phyloP scores from a whole-genome alignment of 1,140 invertebrate species.

The Dryas iulia region DNA sequence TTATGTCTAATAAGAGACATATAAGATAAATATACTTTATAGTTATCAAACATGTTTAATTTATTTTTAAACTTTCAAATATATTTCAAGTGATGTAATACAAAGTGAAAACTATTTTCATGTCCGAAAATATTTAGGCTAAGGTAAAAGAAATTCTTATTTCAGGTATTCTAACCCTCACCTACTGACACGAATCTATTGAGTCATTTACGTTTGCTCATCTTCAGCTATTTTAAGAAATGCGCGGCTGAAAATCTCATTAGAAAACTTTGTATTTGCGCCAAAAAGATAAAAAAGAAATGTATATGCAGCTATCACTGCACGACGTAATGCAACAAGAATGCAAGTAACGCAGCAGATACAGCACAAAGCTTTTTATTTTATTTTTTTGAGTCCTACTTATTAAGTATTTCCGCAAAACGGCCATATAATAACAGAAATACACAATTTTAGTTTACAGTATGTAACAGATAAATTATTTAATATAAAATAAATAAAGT shows the following conservation, averaged over 20 bases:
- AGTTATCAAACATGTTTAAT: not conserved
- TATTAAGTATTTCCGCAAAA: slow-evolving; percentile 63
- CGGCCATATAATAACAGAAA: slow-evolving; percentile 14
- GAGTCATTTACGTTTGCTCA: slow-evolving; percentile 54
- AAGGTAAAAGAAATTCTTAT: slow-evolving; percentile 66
- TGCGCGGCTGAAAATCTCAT: slow-evolving; percentile 40
- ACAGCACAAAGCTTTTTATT: slow-evolving; percentile 60
- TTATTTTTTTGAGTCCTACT: slow-evolving; percentile 57
- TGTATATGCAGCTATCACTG: slow-evolving; percentile 42
- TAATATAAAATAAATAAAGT: slow-evolving; percentile 38
- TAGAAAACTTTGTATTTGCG: slow-evolving; percentile 43
- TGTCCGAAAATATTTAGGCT: slow-evolving; percentile 51
- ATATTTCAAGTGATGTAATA: slow-evolving; percentile 16
- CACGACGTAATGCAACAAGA: slow-evolving; percentile 66
- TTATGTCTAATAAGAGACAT: no score
- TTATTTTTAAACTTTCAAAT: not conserved
- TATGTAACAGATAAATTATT: slow-evolving; percentile 5
- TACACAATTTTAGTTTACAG: slow-evolving; percentile 2
- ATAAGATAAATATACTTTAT: not conserved
- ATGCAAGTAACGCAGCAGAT: slow-evolving; percentile 66
- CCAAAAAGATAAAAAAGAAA: slow-evolving; percentile 52
- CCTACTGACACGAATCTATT: slow-evolving; percentile 68
- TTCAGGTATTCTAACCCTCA: slow-evolving; percentile 71
- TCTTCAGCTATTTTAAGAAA: slow-evolving; percentile 68
- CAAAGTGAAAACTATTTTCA: slow-evolving; percentile 16